Evolutionary conservation across 2,888 invertebrate species (phyloP), one percentile per base, ranked within the genome.

Genomic region (Elysia crispata): DNA sequence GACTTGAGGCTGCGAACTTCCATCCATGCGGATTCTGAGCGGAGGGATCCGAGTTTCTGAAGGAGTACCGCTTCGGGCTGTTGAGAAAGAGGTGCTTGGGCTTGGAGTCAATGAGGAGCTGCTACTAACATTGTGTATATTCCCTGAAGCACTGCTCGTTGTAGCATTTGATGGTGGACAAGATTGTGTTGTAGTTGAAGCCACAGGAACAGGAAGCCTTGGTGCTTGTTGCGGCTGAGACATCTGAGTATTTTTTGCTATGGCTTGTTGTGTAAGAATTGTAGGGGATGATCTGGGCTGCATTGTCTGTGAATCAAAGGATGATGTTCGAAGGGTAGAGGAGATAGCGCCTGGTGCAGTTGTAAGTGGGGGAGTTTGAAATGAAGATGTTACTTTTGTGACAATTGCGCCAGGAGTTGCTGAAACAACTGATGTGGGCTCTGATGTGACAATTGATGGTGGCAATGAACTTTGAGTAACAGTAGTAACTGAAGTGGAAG

Each of bases 21-120:
- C 30, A 30, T 80, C 80, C 80, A 76, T 80, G 60, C 80, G 80
- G 54, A 80, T 80, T 54, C 80, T 54, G 6, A 80, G 50, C 6
- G 80, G 80, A 5, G 80, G 80, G 69, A 80, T 76, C 15, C 76
- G 30, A 54, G 64, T 74, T 23, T 76, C 76, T 25, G 41, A 31
- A 5, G 69, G 1, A 5, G 23, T 30, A 41, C 60, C 18, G 18
- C 72, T 50, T n/a, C 33, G 41, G 30, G 25, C 18, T 3, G 25
- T 5, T 66, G 66, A 66, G 23, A 20, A 66, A 6, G 66, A 66
- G 6, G 66, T 15, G 25, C 23, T 23, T 66, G 66, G 25, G n/a
- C n/a, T 23, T 15, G 60, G 15, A 23, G 15, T 18, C 6, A 18
- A 5, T 6, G 60, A 3, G 11, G 41, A 3, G 11, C 41, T 41